Conservation (phyloP, 2,113 vertebrate genomes). For the Odontophorus gujanensis region DNA sequence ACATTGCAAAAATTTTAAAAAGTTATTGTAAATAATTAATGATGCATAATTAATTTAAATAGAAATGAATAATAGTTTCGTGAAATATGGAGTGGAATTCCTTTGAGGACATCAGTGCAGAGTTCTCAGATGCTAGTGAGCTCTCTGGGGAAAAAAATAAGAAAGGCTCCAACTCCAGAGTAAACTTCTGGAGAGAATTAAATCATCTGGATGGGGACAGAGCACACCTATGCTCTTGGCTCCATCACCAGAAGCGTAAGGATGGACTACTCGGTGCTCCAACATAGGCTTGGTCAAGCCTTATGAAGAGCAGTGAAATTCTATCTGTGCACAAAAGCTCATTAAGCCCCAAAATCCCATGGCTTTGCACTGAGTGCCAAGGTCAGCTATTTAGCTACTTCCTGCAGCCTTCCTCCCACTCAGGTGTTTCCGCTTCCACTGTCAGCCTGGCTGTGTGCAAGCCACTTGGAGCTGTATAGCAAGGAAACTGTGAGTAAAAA, state of each 20-base stretch:
- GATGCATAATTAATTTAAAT: too few species aligned
- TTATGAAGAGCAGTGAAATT: neutral
- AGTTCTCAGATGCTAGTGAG: neutral
- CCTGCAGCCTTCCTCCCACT: neutral
- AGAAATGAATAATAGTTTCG: neutral
- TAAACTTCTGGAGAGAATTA: neutral
- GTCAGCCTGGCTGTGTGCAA: neutral
- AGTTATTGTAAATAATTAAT: too few species aligned
- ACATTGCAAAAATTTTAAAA: neutral
- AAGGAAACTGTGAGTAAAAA: neutral
- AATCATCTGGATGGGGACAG: neutral
- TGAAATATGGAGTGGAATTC: neutral
- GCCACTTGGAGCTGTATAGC: neutral
- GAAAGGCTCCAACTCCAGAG: neutral
- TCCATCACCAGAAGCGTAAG: neutral
- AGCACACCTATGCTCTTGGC: neutral
- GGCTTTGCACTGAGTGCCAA: neutral
- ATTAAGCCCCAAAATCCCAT: neutral
- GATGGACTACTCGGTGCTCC: neutral
- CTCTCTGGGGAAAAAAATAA: neutral
- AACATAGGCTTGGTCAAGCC: neutral
- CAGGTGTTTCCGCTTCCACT: neutral
- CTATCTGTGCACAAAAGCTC: neutral
- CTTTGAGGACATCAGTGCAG: neutral
- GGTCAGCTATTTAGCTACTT: neutral